Base-by-base conservation (phyloP, 2,113 vertebrate species). In the Lamprologus tigripictilis region DNA sequence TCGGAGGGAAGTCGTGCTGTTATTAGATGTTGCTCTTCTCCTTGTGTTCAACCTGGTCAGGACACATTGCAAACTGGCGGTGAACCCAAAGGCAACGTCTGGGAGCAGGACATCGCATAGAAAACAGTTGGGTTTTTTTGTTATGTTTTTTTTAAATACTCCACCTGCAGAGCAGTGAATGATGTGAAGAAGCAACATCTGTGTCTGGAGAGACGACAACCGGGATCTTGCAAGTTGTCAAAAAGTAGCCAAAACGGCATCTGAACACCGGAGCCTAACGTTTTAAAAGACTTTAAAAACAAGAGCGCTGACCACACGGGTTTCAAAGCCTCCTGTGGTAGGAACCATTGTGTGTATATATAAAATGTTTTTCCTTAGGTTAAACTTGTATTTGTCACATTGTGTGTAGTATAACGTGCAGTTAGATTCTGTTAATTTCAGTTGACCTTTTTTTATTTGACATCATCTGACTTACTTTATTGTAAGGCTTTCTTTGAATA, bases 401-500 rank as follows among this genome's bases (percentile, higher is more conserved):
- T 53, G 9, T 91, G 80, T 40, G 37, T 28, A 51, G 31, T 53
- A 68, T 92, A 81, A 51, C 37, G 17, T 23, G 19, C 80, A 88
- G 53, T 40, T 40, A 10, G 63, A 78, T 58, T 86, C 73, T 90
- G 19, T 92, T 90, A 9, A 90, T 86, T 92, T 85, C 58, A 86
- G 5, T 87, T 86, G 8, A 54, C 28, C 17, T 35, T 87, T 92
- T 91, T 90, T 87, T 63, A 81, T 87, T 93, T 87, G 71, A 87
- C 81, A 83, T 66, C 80, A 85, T 88, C n/a, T 87, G 9, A 89
- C 37, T 84, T 80, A 21, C 81, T 90, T 94, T 90, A 90, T 86
- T 93, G 26, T 92, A 55, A 55, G 28, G 9, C 45, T 90, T 94
- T 90, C 42, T 92, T 95, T 94, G 11, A 86, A 91, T 91, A 31